Evolutionary conservation across 35 echinoderm and acorn worm species (phyloP), one percentile per base, ranked within the genome.

Genomic region (Patiria miniata): DNA sequence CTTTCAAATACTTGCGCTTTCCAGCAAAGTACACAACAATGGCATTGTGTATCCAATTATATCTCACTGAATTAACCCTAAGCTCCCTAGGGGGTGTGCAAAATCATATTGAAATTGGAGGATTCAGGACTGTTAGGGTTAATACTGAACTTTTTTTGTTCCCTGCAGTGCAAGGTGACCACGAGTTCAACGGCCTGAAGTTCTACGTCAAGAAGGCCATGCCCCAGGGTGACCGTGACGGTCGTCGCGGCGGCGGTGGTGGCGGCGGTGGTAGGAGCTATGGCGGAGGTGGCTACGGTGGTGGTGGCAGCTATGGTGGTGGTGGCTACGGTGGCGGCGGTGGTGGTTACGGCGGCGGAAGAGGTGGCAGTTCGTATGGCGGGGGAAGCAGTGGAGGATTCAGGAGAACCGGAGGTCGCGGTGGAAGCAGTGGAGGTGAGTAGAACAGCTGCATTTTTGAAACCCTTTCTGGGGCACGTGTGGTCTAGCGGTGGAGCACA

Each of bases 181-280:
- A 81, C 17, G 50, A 81, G 26, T 47, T 26, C 39, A 52, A 39
- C 7, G 50, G 50, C 5, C 18, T 36, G 32, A 81, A 81, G 78
- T 47, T 47, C 26, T 81, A 81, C 39, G 50, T 81, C 8, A 81
- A 81, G 78, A 52, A 81, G 39, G 50, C 39, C 50, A 73, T 73
- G 65, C 65, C 65, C 21, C 65, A 73, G 29, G 78, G 78, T 36
- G 78, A 81, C 6, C 7, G 50, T 15, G 39, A 47, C 0, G 7
- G 78, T 81, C 19, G 50, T 50, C 29, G 50, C 16, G 78, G 50
- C 10, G 78, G 78, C 19, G 32, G 47, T 2, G 36, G 78, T 15
- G 29, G 26, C 18, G 78, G 50, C 18, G 39, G 50, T 50, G 77
- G 77, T 79, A 8, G 21, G 7, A n/a, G 77, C 18, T 9, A 36